These are phyloP conservation scores for Tachypleus tridentatus DNA, from an alignment of 1,140 invertebrate genomes.

Conservation along the genomic window DNA sequence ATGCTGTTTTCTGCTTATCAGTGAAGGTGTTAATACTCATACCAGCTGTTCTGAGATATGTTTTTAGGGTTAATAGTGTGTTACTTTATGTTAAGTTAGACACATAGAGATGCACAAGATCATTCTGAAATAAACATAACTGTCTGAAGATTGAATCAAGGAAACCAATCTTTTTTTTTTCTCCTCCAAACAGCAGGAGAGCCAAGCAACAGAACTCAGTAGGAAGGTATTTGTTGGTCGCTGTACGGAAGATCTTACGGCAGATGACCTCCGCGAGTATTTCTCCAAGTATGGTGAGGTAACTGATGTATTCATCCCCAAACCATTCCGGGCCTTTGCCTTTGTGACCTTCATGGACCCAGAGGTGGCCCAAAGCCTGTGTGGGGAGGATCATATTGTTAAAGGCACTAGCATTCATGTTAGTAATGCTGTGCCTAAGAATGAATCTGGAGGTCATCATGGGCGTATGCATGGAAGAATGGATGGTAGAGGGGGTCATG, in stretches of 20 bases:
- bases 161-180: no score
- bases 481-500: no score
- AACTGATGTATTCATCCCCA: conserved; percentile 91
- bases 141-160: no score
- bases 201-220: conserved; percentile 20
- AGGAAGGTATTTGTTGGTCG: conserved; percentile 94
- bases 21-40: no score
- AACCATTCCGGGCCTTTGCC: conserved; percentile 86
- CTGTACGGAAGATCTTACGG: conserved; percentile 79
- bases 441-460: not conserved
- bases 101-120: no score
- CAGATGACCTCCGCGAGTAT: conserved; percentile 83
- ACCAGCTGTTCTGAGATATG: no score
- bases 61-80: no score
- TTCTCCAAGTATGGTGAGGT: conserved; percentile 93
- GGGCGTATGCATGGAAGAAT: not conserved
- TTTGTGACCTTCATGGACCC: conserved; percentile 93
- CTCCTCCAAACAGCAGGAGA: conserved; percentile 7
- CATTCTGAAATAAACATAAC: no score
- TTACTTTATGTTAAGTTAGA: no score
- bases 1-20: no score
- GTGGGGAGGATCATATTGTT: conserved; percentile 95
- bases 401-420: conserved; percentile 89
- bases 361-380: conserved; percentile 81
- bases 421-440: conserved; percentile 73